phyloP scores from a whole-genome alignment of 2,797 vertebrate species.

The Arremon aurantiirostris region DNA sequence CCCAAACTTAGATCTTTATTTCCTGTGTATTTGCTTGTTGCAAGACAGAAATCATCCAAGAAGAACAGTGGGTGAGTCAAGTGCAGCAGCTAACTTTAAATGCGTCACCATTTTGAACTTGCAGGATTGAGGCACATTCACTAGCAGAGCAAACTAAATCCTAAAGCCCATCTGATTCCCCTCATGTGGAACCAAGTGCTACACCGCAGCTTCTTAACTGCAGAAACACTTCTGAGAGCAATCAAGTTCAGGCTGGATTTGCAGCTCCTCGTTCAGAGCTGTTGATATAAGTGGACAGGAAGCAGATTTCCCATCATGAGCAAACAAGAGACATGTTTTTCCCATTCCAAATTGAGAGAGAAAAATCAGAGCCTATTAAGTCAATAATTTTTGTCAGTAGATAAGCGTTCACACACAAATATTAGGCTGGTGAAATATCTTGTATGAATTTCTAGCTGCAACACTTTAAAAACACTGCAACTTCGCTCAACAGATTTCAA shows the following conservation, averaged over 20 bases:
- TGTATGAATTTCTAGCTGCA: neutral
- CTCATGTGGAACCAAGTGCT: slow-evolving; percentile 14
- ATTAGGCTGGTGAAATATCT: neutral
- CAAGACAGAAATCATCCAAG: neutral
- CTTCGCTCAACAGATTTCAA: neutral
- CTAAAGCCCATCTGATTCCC: neutral
- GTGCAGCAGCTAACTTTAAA: neutral
- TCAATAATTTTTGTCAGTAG: neutral
- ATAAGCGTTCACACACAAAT: neutral
- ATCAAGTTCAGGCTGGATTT: slow-evolving; percentile 6
- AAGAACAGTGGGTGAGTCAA: neutral
- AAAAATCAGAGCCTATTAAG: neutral
- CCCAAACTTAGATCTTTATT: neutral
- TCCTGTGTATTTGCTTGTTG: neutral
- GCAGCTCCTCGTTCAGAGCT: neutral
- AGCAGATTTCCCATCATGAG: neutral
- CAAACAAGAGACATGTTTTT: neutral
- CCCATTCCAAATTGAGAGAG: neutral
- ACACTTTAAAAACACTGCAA: neutral
- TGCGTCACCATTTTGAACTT: neutral
- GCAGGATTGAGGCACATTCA: neutral
- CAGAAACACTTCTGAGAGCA: slow-evolving; percentile 7
- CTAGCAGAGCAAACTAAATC: neutral
- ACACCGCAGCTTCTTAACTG: neutral
- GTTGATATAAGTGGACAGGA: neutral